These are phyloP conservation scores for Perithous albicinctus DNA, from an alignment of 2,888 invertebrate genomes.

Conservation along the genomic window DNA sequence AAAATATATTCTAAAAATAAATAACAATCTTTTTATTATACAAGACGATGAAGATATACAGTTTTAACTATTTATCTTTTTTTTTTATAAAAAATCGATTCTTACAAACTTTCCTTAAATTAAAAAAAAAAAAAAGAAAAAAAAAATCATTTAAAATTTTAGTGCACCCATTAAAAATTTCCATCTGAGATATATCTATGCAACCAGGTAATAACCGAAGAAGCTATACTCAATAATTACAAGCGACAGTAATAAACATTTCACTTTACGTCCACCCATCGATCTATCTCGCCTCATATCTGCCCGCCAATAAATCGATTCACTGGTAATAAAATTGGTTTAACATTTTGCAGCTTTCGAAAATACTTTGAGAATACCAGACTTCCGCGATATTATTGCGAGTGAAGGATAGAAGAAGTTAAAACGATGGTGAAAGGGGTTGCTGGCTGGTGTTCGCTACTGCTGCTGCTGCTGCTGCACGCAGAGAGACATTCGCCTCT, in stretches of 20 bases:
- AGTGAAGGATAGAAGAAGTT: not conserved
- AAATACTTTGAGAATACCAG: not conserved
- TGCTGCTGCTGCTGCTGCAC: not conserved
- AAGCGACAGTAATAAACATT: not conserved
- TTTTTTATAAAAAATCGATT: no score
- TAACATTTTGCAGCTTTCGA: conserved; percentile 20
- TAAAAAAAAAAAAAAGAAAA: no score
- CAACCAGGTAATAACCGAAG: not conserved
- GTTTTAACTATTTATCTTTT: no score
- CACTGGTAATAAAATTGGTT: conserved; percentile 7
- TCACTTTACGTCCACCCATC: not conserved
- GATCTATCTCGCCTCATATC: not conserved
- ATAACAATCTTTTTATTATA: no score
- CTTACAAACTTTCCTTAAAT: no score
- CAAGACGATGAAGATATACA: no score
- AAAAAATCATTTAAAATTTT: no score
- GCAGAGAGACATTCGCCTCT: not conserved
- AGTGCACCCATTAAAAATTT: no score
- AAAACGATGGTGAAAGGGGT: conserved; percentile 53
- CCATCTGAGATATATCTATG: not conserved
- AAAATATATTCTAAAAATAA: no score
- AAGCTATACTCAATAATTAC: not conserved
- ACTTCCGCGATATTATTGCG: conserved; percentile 13
- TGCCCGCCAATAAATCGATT: not conserved
- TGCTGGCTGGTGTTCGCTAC: conserved; percentile 9